Percentiles rank a stretch among this genome's conserved stretches.
These are phyloP conservation scores for Rhinoraja longicauda DNA, from an alignment of 2,797 vertebrate species.

Conservation along the genomic window DNA sequence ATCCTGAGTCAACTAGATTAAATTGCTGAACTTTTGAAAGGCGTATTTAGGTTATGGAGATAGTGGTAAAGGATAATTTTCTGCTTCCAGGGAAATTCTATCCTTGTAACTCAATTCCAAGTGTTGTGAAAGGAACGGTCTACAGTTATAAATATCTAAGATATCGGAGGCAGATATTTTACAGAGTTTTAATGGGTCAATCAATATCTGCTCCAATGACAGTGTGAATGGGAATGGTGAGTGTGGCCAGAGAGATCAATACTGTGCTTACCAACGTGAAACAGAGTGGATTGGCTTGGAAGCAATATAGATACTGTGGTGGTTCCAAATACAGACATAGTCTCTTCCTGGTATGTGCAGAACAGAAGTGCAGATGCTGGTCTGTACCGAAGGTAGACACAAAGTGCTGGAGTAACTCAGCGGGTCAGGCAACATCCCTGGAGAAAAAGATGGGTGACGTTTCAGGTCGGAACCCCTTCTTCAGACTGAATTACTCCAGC, in stretches of 20 bases:
- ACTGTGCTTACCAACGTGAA: background rate
- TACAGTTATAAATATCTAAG: background rate
- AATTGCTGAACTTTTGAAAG: background rate
- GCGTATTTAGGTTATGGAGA: background rate
- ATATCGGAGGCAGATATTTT: background rate
- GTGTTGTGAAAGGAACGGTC: background rate
- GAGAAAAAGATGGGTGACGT: too few relatives aligned
- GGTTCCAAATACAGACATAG: too few relatives aligned
- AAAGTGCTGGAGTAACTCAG: too few relatives aligned
- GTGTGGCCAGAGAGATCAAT: background rate
- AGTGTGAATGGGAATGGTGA: background rate
- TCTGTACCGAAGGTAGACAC: too few relatives aligned
- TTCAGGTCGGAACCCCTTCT: too few relatives aligned
- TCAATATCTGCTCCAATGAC: background rate
- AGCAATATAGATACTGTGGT: background rate
- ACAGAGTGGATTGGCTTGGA: background rate
- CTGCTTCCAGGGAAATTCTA: background rate
- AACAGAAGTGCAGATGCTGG: too few relatives aligned
- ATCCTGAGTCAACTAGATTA: background rate
- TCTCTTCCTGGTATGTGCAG: too few relatives aligned
- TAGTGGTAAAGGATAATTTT: background rate
- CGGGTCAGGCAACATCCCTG: too few relatives aligned
- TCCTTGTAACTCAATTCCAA: background rate
- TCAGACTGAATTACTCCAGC: too few relatives aligned
- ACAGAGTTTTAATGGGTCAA: background rate